Base-by-base conservation (phyloP, 2,113 vertebrate genomes). In the Cricetomys ansorgei region DNA sequence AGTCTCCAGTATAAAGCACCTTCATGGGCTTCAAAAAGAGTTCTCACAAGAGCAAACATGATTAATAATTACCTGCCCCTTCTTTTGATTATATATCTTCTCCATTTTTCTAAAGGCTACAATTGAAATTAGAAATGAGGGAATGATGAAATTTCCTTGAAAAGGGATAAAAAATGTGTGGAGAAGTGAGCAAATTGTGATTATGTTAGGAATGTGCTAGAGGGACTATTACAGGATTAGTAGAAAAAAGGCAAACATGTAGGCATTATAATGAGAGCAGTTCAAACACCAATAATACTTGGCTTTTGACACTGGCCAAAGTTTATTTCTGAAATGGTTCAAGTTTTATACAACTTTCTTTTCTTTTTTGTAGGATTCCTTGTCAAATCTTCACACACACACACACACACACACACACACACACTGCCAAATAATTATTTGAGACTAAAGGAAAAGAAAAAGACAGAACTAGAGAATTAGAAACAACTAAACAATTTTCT, bases 11-110 rank as follows among this genome's bases (percentile, higher is more conserved):
- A 64, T 62, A 96, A 55, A 57, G 89, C 6, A 1, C 70, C 29
- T 83, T 96, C 80, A 94, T 86, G 34, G 40, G 92, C 86, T 96
- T 85, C 43, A 86, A 93, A 96, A 95, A 89, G 5, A 88, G 50
- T 94, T 92, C 55, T 91, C 55, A 59, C 25, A 70, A 90, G 70
- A 50, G 23, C 62, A 89, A 94, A 76, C 2, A 48, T 79, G 64
- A 93, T 94, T 94, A 77, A 94, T n/a, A 96, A 93, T 88, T 88
- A 55, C 31, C 37, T 88, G 17, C 0, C 15, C 19, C 77, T 96
- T 50, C 5, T 59, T 95, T 95, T 96, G 59, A 88, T 80, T 94
- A 88, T 84, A 70, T 13, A 27, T 31, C 34, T 12, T 69, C 17
- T 62, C 94, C 88, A 48, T 65, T 65, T 34, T 15, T 75, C 80